Conservation (phyloP, 2,113 vertebrate genomes). For the Stigmatopora nigra region DNA sequence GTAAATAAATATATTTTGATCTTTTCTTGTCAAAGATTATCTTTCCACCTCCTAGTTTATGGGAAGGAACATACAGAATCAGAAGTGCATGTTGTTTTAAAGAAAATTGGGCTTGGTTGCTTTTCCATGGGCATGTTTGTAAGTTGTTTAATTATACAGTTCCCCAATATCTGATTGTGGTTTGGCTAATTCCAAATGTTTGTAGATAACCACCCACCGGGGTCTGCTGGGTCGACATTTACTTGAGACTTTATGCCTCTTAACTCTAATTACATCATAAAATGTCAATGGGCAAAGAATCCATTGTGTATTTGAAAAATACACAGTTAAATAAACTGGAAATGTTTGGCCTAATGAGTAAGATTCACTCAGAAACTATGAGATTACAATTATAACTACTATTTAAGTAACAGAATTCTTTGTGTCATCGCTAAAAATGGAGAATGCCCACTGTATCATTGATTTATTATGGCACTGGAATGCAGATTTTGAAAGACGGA, state of each 20-base stretch:
- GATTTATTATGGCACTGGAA: constrained; percentile 28
- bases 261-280: constrained; percentile 1
- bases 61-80: neutral
- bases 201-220: neutral
- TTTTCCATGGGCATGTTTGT: neutral
- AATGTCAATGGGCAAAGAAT: neutral
- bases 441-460: constrained; percentile 14
- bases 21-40: neutral
- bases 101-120: neutral
- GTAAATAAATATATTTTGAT: neutral
- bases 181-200: neutral
- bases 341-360: neutral
- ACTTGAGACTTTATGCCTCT: constrained; percentile 1
- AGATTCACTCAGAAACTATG: neutral
- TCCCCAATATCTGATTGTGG: neutral
- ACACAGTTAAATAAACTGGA: neutral
- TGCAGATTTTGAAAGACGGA: constrained; percentile 17
- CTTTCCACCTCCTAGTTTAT: neutral
- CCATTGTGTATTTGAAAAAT: neutral
- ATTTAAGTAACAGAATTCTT: neutral
- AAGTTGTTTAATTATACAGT: neutral
- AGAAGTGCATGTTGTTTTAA: neutral
- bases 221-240: neutral
- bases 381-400: neutral
- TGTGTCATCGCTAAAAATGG: constrained; percentile 3